Evolutionary conservation across 2,113 vertebrate genomes (phyloP).

Genomic region (Pollachius pollachius): DNA sequence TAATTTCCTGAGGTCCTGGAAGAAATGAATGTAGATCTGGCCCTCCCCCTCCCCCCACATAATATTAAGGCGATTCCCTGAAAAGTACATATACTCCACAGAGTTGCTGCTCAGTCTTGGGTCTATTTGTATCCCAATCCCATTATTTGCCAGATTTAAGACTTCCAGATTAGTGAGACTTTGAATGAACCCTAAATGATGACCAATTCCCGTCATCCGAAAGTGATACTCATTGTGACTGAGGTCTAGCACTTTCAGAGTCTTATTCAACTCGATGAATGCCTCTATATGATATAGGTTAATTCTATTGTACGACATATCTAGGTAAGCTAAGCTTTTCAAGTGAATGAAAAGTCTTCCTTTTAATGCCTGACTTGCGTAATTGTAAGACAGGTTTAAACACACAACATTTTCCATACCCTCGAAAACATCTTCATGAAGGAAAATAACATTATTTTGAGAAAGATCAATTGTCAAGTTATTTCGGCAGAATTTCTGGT

Average conservation of each 20-base stretch:
- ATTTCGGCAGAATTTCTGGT: constrained; percentile 32
- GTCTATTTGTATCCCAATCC: constrained; percentile 71
- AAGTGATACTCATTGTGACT: constrained; percentile 79
- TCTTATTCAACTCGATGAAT: constrained; percentile 66
- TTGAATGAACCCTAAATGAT: constrained; percentile 67
- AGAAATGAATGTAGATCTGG: constrained; percentile 69
- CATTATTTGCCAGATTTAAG: constrained; percentile 74
- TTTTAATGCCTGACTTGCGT: constrained; percentile 72
- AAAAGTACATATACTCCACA: constrained; percentile 70
- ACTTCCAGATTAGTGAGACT: constrained; percentile 60
- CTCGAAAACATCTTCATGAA: constrained; percentile 55
- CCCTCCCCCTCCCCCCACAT: constrained; percentile 69
- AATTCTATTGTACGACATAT: constrained; percentile 77
- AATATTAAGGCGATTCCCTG: constrained; percentile 66
- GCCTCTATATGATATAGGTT: constrained; percentile 69
- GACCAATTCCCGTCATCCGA: constrained; percentile 76
- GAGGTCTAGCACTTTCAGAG: constrained; percentile 72
- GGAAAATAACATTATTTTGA: constrained; percentile 72
- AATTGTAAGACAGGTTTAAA: constrained; percentile 78
- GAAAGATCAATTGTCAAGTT: constrained; percentile 70
- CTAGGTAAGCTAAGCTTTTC: constrained; percentile 63
- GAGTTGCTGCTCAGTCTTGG: constrained; percentile 61
- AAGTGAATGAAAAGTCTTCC: constrained; percentile 53
- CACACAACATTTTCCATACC: constrained; percentile 74
- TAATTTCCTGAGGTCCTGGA: constrained; percentile 70